Base-by-base conservation (phyloP, 2,113 vertebrate genomes). In the Osmerus eperlanus region DNA sequence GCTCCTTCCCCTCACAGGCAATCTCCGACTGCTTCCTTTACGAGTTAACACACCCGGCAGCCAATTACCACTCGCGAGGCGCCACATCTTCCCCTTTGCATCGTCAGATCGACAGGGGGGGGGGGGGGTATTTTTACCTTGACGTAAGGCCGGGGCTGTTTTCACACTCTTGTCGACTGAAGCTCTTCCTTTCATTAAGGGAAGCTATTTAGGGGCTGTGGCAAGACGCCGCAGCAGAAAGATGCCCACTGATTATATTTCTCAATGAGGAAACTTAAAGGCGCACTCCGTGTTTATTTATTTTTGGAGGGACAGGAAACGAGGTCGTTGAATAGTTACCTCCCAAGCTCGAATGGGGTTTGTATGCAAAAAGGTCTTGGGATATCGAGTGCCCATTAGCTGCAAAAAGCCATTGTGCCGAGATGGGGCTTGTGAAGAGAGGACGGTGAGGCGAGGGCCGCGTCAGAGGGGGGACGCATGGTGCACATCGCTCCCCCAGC, bases 121-220 rank as follows among this genome's bases (percentile, higher is more conserved):
- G 21, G 55, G 75, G 52, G 69, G 19, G 77, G 80, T 91, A 91
- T 90, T 92, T 92, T 87, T 90, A 88, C 73, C 79, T 65, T 71
- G 25, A 76, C 74, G 82, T 78, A 83, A 86, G 86, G 83, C 85
- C 73, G 62, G 62, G 75, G 64, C 70, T 80, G 84, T 80, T 88
- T 88, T 90, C 83, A 86, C 85, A 87, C 86, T 78, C 79, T 5
- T 5, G 77, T 81, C 78, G 84, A 87, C 83, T 86, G 85, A 84
- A 89, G 83, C 86, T 47, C 55, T 59, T 76, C 81, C 82, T 85
- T 88, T 88, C 82, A 88, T 87, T 88, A 86, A 78, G 82, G 67
- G 75, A 83, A 82, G 84, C 84, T 91, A 91, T 90, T 90, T 89
- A 74, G 78, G 71, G 21, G 32, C 29, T 18, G 74, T 18, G 60